Evolutionary conservation across 2,113 vertebrate genomes (phyloP).

Genomic region (Bufo gargarizans): DNA sequence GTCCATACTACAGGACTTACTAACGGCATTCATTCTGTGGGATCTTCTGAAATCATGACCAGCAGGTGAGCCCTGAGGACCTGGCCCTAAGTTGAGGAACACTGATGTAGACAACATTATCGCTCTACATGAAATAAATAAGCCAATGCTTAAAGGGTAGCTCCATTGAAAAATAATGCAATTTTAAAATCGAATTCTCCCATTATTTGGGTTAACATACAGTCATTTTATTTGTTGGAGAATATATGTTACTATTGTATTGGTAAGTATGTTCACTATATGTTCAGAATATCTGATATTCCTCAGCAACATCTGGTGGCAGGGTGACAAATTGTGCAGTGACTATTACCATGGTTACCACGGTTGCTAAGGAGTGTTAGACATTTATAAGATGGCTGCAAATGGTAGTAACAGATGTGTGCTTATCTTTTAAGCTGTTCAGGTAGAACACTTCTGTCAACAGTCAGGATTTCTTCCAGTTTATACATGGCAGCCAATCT

Average conservation of each 20-base stretch:
- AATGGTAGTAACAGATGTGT: neutral
- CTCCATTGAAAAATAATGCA: neutral
- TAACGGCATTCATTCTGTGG: no score
- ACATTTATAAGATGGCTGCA: neutral
- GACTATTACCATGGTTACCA: constrained; percentile 1
- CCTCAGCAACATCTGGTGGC: neutral
- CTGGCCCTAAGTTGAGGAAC: no score
- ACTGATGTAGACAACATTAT: neutral
- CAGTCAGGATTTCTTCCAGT: no score
- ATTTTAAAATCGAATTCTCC: neutral
- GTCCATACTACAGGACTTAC: no score
- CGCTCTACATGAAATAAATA: neutral
- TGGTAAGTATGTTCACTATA: neutral
- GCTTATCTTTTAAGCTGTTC: neutral
- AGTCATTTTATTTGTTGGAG: neutral
- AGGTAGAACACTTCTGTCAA: no score
- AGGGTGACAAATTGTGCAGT: constrained; percentile 3
- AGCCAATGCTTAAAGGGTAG: neutral
- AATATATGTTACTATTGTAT: neutral
- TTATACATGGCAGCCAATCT: neutral
- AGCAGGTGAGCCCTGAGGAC: no score
- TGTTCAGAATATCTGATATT: neutral
- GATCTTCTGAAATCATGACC: no score
- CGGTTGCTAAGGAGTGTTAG: neutral
- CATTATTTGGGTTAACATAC: neutral